Evolutionary conservation across 2,888 invertebrate genomes (phyloP).

Genomic region (Ptychoptera contaminata): DNA sequence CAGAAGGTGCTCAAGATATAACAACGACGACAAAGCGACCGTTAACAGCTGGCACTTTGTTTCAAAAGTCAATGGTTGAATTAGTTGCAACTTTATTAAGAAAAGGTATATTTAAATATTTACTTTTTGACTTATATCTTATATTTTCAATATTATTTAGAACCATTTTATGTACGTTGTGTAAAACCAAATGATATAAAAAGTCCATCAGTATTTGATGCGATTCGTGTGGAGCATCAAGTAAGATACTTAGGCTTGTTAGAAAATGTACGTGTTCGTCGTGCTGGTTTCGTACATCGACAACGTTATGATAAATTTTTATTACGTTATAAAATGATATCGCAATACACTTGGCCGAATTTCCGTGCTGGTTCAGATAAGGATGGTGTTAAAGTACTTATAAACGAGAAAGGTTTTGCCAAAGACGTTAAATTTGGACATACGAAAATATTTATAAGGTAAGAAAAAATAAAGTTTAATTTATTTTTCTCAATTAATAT

Average conservation of each 20-base stretch:
- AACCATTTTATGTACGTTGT: constrained; percentile 93
- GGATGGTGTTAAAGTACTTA: constrained; percentile 72
- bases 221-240: constrained; percentile 43
- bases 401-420: constrained; percentile 60
- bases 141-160: constrained; percentile 23
- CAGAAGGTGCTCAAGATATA: constrained; percentile 85
- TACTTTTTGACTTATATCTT: not conserved
- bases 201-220: constrained; percentile 71
- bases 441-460: constrained; percentile 90
- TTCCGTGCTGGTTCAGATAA: constrained; percentile 60
- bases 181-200: constrained; percentile 95
- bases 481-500: not conserved
- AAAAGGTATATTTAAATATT: constrained; percentile 34
- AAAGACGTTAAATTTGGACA: constrained; percentile 87
- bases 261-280: constrained; percentile 88
- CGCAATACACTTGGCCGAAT: constrained; percentile 93
- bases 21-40: constrained; percentile 88
- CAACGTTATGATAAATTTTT: constrained; percentile 88
- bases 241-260: constrained; percentile 71
- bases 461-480: not conserved
- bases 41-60: constrained; percentile 81
- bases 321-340: constrained; percentile 92
- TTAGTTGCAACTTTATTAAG: constrained; percentile 74
- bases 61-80: constrained; percentile 87
- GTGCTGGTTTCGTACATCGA: constrained; percentile 94